These are phyloP conservation scores for Myrmophylax atrothorax DNA, from an alignment of 2,113 vertebrate species.

Conservation along the genomic window DNA sequence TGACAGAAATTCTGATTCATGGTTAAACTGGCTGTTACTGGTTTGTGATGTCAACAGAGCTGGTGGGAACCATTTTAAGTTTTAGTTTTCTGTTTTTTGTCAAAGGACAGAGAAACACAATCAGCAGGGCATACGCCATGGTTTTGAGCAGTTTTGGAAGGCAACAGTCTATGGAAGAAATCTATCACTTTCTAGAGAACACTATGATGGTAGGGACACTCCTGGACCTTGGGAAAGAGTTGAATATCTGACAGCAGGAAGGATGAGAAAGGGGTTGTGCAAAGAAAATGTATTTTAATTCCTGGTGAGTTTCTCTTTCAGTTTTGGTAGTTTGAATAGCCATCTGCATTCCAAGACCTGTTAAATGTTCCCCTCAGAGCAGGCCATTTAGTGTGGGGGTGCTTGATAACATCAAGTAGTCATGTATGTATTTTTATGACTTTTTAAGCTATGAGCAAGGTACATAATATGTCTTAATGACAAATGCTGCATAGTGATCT, in stretches of 20 bases:
- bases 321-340: not conserved
- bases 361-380: not conserved
- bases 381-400: not conserved
- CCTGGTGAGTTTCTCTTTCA: not conserved
- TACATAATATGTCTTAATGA: not conserved
- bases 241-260: not conserved
- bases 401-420: not conserved
- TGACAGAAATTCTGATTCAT: slow-evolving; percentile 1
- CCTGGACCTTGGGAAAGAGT: not conserved
- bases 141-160: not conserved
- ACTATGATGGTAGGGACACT: not conserved
- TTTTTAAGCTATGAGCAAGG: not conserved
- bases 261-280: not conserved
- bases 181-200: not conserved
- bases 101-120: not conserved
- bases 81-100: not conserved
- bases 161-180: not conserved
- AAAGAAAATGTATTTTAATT: not conserved
- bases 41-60: not conserved
- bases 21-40: not conserved
- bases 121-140: not conserved
- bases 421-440: not conserved
- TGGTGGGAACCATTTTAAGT: not conserved
- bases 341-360: not conserved
- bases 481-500: not conserved